Conservation (phyloP, 2,888 invertebrate species). For the Emmelina monodactyla region DNA sequence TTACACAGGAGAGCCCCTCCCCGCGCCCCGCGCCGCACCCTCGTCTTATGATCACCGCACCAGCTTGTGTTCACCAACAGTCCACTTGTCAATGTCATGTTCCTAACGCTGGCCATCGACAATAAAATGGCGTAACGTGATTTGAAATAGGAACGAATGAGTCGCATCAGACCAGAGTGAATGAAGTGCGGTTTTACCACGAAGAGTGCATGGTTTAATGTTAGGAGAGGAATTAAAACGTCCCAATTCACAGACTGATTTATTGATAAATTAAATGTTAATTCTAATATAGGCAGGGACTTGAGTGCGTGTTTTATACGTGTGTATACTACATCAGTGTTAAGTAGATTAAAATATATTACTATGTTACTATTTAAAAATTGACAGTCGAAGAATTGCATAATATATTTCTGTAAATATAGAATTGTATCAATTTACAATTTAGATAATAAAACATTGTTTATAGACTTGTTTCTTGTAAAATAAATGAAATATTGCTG, state of each 20-base stretch:
- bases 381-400: slow-evolving; percentile 54
- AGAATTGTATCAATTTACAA: slow-evolving; percentile 35
- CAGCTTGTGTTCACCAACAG: slow-evolving; percentile 28
- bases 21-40: slow-evolving; percentile 29
- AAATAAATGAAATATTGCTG: slow-evolving; percentile 60
- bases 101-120: slow-evolving; percentile 24
- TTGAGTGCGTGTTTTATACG: slow-evolving; percentile 64
- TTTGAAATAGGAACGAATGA: slow-evolving; percentile 6
- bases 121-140: slow-evolving; percentile 17
- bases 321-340: slow-evolving; percentile 57
- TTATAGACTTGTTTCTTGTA: slow-evolving; percentile 61
- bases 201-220: slow-evolving; percentile 55
- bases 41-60: slow-evolving; percentile 35
- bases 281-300: slow-evolving; percentile 56
- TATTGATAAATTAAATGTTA: slow-evolving; percentile 47
- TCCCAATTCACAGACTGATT: slow-evolving; percentile 66
- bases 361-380: slow-evolving; percentile 59
- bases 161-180: slow-evolving; percentile 15
- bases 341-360: slow-evolving; percentile 57
- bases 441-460: slow-evolving; percentile 42
- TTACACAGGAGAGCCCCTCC: slow-evolving; percentile 45
- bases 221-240: slow-evolving; percentile 64
- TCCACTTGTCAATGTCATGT: slow-evolving; percentile 34
- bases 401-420: slow-evolving; percentile 65
- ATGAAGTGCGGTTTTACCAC: slow-evolving; percentile 39